Evolutionary conservation across 2,888 invertebrate species (phyloP), one percentile per base, ranked within the genome.

Genomic region (Apamea monoglypha): DNA sequence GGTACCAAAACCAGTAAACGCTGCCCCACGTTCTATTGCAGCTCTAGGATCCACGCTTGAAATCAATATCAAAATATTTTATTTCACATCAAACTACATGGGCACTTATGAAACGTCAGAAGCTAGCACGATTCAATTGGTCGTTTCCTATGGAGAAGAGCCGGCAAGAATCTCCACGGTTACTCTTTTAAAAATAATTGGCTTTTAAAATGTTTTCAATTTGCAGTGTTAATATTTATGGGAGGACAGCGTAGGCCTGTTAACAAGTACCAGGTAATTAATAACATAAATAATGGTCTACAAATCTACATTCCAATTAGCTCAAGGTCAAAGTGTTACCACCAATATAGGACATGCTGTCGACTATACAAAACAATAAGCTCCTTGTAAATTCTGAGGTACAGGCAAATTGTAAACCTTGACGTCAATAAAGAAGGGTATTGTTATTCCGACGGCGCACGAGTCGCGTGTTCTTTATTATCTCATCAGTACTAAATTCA

Each of bases 401-500:
- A 36, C 18, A 47, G 36, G 44, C 16, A 29, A 76, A 47, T 40
- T 56, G 21, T 40, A 69, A 76, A 64, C 40, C 53, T n/a, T 29
- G 59, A 56, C 25, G 21, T 61, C 40, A 61, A 32, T 67, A 68
- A 50, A 75, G 12, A 47, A 44, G 32, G 32, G 44, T 44, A 67
- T 80, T 72, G 14, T n/a, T 44, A 63, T 63, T 59, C 36, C 18
- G 50, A 59, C 36, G 59, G n/a, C 47, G 12, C 21, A 44, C 44
- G 2, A 64, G 64, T 53, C 40, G 80, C 68, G 53, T 50, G 63
- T 72, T 80, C 63, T 81, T 47, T 63, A 68, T 74, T 69, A 68
- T 71, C 71, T 80, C 50, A 75, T 72, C 59, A 72, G 71, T 36
- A 72, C 72, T 72, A 83, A 71, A 85, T 85, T 74, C 67, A 85